phyloP scores from a whole-genome alignment of 2,113 vertebrate genomes.

The Etia nguti region DNA sequence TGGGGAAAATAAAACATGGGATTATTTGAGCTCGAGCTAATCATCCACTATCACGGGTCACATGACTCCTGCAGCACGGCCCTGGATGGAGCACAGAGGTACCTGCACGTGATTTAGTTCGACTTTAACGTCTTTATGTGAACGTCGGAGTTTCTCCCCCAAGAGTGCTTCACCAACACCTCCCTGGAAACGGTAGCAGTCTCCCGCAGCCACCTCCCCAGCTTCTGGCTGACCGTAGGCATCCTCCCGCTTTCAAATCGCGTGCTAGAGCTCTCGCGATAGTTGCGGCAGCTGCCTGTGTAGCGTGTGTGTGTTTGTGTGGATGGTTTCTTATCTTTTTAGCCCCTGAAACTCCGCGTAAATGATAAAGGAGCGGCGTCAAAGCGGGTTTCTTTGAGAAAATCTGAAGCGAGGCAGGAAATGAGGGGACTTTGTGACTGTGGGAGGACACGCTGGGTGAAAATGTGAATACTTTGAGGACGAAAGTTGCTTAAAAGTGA shows the following conservation, averaged over 20 bases:
- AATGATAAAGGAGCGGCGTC: neutral
- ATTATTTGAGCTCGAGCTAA: neutral
- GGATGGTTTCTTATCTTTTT: constrained; percentile 13
- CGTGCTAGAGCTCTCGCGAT: constrained; percentile 21
- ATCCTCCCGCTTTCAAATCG: neutral
- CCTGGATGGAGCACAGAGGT: neutral
- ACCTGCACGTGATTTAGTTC: neutral
- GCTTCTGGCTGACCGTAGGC: neutral
- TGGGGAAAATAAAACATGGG: neutral
- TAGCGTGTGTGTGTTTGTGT: neutral
- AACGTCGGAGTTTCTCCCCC: neutral
- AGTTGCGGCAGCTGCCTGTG: neutral
- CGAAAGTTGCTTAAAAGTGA: neutral
- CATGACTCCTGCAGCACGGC: neutral
- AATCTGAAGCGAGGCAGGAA: too few species aligned
- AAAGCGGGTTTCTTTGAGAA: neutral
- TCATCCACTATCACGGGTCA: neutral
- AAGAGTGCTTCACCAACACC: neutral
- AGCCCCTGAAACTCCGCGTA: neutral
- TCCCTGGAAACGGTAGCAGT: constrained; percentile 4
- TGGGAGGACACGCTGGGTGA: neutral
- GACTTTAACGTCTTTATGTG: neutral
- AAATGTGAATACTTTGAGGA: neutral
- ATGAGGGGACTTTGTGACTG: rapidly evolving
- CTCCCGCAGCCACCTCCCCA: neutral